Base-by-base conservation (phyloP, 2,113 vertebrate genomes). In the Tapirus terrestris region DNA sequence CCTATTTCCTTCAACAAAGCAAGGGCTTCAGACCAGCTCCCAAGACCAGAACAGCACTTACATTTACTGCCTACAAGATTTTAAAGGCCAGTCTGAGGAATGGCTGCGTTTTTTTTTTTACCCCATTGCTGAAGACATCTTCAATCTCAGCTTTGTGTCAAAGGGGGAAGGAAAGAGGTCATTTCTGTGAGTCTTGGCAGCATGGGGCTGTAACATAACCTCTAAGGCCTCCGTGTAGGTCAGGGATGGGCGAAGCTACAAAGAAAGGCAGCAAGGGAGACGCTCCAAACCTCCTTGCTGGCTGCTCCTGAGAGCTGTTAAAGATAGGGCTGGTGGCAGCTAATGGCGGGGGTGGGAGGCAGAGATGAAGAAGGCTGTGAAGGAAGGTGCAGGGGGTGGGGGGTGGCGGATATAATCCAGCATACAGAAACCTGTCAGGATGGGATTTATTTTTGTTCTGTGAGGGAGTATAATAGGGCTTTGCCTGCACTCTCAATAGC, bases 391-490 rank as follows among this genome's bases (percentile, higher is more conserved):
- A 73, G 95, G 86, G 61, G 98, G 98, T 39, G 39, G 39, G 39
- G 39, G 39, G 39, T 39, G 96, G 98, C 96, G 97, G 98, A 98
- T 98, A 92, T 76, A 98, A 97, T 91, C 96, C 92, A 31, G 96
- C 94, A 96, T 0, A 65, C 94, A 97, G 98, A 98, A 98, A 98
- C 98, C 97, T 98, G 98, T 98, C 98, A 98, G 99, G 98, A 99
- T 98, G 98, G 97, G 98, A 98, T 98, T 98, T 99, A 98, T 99
- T 99, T 99, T 98, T 98, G 94, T 97, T 98, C 98, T 98, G 98
- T 16, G 96, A 96, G 61, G 98, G 98, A 98, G 98, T 97, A 98
- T 97, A 99, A 98, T 97, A 96, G 98, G 98, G 97, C 96, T 95
- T 96, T 93, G 98, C 97, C 97, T 98, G 98, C 95, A 63, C 98